Base-by-base conservation (phyloP, 2,113 vertebrate genomes). In the Cynoglossus semilaevis region DNA sequence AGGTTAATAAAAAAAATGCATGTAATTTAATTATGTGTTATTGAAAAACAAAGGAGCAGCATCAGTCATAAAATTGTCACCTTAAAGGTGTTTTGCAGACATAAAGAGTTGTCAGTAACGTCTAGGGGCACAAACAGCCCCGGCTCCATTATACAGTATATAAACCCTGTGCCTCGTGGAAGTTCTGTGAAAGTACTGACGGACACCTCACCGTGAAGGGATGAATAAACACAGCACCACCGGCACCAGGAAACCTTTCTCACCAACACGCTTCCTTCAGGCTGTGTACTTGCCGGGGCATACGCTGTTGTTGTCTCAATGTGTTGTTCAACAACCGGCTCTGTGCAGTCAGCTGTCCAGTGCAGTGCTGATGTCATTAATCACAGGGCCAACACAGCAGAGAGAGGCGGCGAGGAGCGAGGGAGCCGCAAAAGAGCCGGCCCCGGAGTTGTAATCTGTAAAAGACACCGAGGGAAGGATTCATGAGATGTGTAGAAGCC, bases 341-440 rank as follows among this genome's bases (percentile, higher is more conserved):
- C 65, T 62, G 73, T 83, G 83, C 75, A 85, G 83, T 84, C 80
- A 80, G 80, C 83, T 87, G 87, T 85, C 87, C 72, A 29, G 76
- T 58, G 77, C 70, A 56, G 70, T 74, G 68, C 67, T 43, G 57
- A 41, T 80, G 74, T 82, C 85, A 88, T 88, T 83, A 88, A 88
- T 88, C 85, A 88, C 81, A 71, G 67, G 63, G 42, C 70, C 72
- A 87, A 85, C 79, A 66, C 69, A 17, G 82, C 57, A 36, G 61
- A 72, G 76, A 70, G 49, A 50, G 41, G 29, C 53, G 57, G 55
- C 11, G 70, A 54, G 44, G 53, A 37, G 51, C 8, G 46, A 34
- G 46, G 50, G 60, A 41, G 59, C 56, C 7, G 58, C 8, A 38
- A 43, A n/a, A 15, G 72, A 47, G 57, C 56, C 46, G 47, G 46